These are phyloP conservation scores for Oceanodroma tethys DNA, from an alignment of 2,113 vertebrate species.

Conservation along the genomic window DNA sequence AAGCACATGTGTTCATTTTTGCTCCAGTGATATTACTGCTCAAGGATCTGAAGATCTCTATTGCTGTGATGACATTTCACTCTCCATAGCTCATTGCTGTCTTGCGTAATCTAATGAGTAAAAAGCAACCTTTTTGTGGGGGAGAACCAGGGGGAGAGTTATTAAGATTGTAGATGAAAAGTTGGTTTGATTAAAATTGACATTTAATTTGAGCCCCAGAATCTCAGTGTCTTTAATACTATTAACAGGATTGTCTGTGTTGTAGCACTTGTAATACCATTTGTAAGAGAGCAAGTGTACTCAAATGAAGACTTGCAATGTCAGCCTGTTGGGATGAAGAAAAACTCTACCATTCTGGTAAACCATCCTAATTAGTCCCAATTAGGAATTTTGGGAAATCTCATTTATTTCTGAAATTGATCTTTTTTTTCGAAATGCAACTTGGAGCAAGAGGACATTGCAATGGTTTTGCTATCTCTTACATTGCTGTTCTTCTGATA, in stretches of 20 bases:
- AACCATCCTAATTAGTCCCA: not conserved
- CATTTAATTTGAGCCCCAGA: not conserved
- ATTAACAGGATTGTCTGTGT: not conserved
- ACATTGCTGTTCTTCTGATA: not conserved
- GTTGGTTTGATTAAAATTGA: not conserved
- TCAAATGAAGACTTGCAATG: not conserved
- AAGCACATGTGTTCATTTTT: not conserved
- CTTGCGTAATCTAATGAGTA: not conserved
- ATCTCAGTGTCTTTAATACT: not conserved
- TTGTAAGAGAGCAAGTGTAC: not conserved
- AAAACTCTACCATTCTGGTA: not conserved
- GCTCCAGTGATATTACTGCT: not conserved
- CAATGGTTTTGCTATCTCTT: not conserved
- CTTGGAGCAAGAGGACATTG: not conserved
- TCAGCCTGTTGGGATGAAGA: not conserved
- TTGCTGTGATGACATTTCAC: not conserved
- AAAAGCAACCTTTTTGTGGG: not conserved
- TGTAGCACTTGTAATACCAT: not conserved
- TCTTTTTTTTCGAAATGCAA: not conserved
- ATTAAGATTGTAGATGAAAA: not conserved
- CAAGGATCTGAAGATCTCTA: not conserved
- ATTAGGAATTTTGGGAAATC: not conserved
- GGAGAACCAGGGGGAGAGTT: rapidly evolving
- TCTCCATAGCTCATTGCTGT: not conserved
- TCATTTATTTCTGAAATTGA: not conserved